Conservation (phyloP, 2,797 vertebrate species). For the Lemur catta region DNA sequence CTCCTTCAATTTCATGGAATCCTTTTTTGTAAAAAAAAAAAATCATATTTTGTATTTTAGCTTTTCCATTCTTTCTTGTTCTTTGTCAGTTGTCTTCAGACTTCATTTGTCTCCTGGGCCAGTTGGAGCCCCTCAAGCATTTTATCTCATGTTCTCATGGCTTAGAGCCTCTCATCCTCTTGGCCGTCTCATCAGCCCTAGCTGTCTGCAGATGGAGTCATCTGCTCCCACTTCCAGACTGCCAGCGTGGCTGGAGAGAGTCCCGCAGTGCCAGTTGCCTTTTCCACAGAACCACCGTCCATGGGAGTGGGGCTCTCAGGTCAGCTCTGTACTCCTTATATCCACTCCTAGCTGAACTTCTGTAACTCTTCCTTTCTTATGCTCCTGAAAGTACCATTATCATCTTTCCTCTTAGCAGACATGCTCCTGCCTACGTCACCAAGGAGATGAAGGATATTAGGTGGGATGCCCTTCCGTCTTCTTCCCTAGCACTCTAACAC, state of each 20-base stretch:
- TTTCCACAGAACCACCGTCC: background rate
- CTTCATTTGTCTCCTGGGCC: background rate
- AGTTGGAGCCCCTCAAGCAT: background rate
- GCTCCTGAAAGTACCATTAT: background rate
- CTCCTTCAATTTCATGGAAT: background rate
- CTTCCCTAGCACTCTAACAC: background rate
- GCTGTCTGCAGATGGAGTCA: background rate
- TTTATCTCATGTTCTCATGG: background rate
- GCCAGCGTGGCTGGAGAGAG: background rate
- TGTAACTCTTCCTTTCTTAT: background rate
- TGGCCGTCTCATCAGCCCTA: background rate
- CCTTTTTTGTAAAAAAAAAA: background rate
- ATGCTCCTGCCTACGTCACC: background rate
- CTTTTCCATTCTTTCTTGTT: background rate
- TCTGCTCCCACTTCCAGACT: background rate
- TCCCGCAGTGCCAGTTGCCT: background rate
- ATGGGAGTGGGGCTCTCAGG: background rate
- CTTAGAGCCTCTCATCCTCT: background rate
- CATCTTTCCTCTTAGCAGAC: background rate
- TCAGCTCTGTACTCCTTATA: background rate
- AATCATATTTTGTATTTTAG: background rate
- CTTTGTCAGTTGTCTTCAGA: background rate
- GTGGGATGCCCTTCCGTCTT: background rate
- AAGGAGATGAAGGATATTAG: background rate
- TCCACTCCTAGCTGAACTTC: background rate